Base-by-base conservation (phyloP, 2,797 vertebrate species). In the Gallinago stenura region DNA sequence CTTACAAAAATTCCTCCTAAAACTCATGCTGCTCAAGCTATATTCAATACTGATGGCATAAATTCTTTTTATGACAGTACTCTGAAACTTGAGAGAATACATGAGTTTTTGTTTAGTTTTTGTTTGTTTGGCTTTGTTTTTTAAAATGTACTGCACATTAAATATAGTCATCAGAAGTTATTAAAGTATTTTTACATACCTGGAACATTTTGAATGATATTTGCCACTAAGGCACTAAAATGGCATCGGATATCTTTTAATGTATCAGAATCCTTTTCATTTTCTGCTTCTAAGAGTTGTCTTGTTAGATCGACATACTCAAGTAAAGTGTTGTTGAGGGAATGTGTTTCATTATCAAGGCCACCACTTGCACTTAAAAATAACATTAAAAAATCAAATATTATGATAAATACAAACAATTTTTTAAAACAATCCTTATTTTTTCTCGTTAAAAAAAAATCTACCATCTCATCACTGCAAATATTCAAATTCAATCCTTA, bases 211-310 rank as follows among this genome's bases (percentile, higher is more conserved):
- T 99, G 99, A 96, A 99, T 99, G 92, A 99, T 99, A 97, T 99
- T 99, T 97, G 99, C 99, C 98, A 99, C 99, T 97, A 99, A 99
- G 94, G 99, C 99, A 97, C 99, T 99, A 97, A 99, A 99, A 98
- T 99, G 99, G 97, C 99, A 99, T 97, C 99, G 99, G 87, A 99
- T 99, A 97, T 99, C 99, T 98, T 98, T 99, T 97, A 99, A 87
- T 1, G 99, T 99, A 96, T 99, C 99, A 2, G 99, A 99, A 98
- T 99, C 99, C 96, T 99, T 99, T 97, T 99, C 99, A 30, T 99
- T 99, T 97, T 99, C 99, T 45, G 99, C 99, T 98, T 99, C 99
- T 43, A 99, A 98, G 89, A 99, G 98, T 95, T 99, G 99, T 91
- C 99, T 98, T 12, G 99, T 99, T 94, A 99, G 98, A 98, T 99